Conservation (phyloP, 2,113 vertebrate genomes). For the Mesoclemmys tuberculata region DNA sequence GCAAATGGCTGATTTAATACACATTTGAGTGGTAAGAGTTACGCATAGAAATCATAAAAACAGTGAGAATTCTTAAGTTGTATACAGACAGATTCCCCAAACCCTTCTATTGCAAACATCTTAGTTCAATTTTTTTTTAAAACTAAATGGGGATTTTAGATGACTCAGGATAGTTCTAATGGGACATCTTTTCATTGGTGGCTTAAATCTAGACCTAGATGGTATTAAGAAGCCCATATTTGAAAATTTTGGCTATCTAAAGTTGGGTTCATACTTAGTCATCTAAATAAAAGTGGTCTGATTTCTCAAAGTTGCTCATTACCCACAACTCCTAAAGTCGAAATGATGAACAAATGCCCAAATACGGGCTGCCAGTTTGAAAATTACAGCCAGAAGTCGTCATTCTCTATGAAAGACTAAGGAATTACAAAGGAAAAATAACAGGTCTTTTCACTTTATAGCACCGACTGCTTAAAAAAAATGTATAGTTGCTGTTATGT, state of each 20-base stretch:
- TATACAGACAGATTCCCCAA: background rate
- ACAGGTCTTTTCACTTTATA: background rate
- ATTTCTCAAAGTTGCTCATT: slow-evolving; percentile 1
- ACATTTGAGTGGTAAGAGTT: no score
- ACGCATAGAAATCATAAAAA: no score
- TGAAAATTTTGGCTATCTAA: background rate
- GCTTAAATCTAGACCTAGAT: background rate
- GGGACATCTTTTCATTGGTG: background rate
- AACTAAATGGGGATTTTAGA: no score
- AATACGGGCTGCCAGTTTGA: background rate
- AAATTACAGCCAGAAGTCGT: slow-evolving; percentile 21
- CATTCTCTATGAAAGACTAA: slow-evolving; percentile 31
- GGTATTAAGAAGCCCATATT: background rate
- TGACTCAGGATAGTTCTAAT: background rate
- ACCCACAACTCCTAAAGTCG: slow-evolving; percentile 4
- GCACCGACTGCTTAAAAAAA: background rate
- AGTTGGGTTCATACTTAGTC: background rate
- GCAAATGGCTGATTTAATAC: no score
- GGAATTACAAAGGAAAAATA: background rate
- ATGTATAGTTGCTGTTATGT: background rate
- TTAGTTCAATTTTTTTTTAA: background rate
- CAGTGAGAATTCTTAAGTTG: no score
- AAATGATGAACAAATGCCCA: background rate
- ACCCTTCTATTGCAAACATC: background rate
- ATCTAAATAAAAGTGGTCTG: background rate